phyloP scores from a whole-genome alignment of 2,888 invertebrate species.

The Platycheirus rosarum region DNA sequence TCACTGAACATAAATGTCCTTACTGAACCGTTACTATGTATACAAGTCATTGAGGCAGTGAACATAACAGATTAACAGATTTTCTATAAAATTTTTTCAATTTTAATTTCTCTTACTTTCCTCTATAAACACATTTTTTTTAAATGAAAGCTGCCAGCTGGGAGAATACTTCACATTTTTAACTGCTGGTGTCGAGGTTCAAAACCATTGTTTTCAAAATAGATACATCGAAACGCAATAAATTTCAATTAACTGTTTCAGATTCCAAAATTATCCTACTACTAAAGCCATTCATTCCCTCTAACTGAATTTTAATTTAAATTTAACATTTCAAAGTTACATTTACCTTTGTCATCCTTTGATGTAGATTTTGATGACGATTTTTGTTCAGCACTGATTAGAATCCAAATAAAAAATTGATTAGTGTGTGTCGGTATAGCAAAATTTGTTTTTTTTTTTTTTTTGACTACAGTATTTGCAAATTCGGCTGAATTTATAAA shows the following conservation, averaged over 20 bases:
- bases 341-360: slow-evolving; percentile 83
- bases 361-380: slow-evolving; percentile 78
- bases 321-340: slow-evolving; percentile 69
- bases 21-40: no score
- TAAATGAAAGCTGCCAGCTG: no score
- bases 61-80: no score
- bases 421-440: slow-evolving; percentile 44
- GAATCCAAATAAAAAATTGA: slow-evolving; percentile 64
- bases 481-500: slow-evolving; percentile 6
- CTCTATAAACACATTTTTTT: no score
- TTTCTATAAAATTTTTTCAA: no score
- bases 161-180: no score
- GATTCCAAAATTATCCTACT: slow-evolving; percentile 61
- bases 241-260: slow-evolving; percentile 49
- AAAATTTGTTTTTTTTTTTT: no score
- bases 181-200: no score
- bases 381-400: slow-evolving; percentile 78
- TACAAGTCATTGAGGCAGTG: no score
- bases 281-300: slow-evolving; percentile 3
- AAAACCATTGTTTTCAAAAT: slow-evolving; percentile 16
- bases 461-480: slow-evolving; percentile 21
- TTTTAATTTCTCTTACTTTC: no score
- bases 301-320: slow-evolving; percentile 54
- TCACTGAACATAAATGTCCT: no score
- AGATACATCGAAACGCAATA: no score